Evolutionary conservation across 2,888 invertebrate genomes (phyloP).

Genomic region (Aporophyla lueneburgensis): DNA sequence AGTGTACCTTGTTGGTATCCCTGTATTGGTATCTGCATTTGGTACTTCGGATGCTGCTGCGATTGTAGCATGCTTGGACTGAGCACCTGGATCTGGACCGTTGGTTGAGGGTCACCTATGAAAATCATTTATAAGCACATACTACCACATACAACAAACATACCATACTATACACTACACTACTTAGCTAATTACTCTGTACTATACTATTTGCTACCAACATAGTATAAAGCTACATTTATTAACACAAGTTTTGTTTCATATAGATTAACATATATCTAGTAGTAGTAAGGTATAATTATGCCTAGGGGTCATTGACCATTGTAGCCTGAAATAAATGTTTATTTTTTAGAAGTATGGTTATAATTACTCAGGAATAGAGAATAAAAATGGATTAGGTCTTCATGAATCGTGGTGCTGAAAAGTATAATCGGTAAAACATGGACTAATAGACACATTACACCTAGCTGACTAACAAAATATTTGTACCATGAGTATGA

Average conservation of each 20-base stretch:
- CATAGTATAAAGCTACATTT: too few relatives aligned
- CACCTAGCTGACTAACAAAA: neutral
- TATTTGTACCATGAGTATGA: neutral
- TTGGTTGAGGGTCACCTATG: conserved; percentile 93
- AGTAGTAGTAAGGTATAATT: too few relatives aligned
- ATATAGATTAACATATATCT: too few relatives aligned
- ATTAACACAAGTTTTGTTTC: too few relatives aligned
- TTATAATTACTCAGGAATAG: neutral
- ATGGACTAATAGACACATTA: neutral
- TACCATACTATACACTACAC: too few relatives aligned
- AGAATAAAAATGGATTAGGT: neutral
- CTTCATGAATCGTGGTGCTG: neutral
- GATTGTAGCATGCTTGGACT: conserved; percentile 90
- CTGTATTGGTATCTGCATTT: conserved; percentile 94
- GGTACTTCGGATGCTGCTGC: conserved; percentile 93
- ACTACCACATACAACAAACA: too few relatives aligned
- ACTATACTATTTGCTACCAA: too few relatives aligned
- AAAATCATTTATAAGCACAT: conserved; percentile 2
- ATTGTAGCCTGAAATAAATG: too few relatives aligned
- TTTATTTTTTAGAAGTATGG: neutral
- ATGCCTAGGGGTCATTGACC: too few relatives aligned
- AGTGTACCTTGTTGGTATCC: conserved; percentile 92
- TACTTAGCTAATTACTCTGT: too few relatives aligned
- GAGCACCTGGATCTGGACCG: conserved; percentile 95
- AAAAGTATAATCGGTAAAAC: neutral